A percentile compares a stretch with the other conserved stretches of the same genome.
Conservation (phyloP, 2,888 invertebrate species). For the Heliconius charithonia region DNA sequence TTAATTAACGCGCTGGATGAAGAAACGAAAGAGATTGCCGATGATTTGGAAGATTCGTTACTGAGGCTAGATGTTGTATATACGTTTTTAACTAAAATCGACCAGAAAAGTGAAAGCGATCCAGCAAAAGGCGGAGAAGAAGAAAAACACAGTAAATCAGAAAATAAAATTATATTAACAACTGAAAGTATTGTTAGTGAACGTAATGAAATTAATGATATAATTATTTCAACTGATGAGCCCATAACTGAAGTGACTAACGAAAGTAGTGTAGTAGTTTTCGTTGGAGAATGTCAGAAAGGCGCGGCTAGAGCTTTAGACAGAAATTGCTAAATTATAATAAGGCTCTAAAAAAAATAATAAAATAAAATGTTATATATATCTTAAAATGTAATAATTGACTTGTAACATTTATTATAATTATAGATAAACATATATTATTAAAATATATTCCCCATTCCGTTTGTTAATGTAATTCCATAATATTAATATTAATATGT, state of each 20-base stretch:
- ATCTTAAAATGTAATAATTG: background rate
- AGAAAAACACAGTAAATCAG: background rate
- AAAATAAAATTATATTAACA: background rate
- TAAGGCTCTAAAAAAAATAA: background rate
- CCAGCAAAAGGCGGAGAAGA: background rate
- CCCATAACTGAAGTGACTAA: background rate
- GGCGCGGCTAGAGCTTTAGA: background rate
- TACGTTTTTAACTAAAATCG: background rate
- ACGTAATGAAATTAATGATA: background rate
- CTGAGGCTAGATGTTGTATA: background rate
- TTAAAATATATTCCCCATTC: background rate
- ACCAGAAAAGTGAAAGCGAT: background rate
- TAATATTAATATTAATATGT: background rate
- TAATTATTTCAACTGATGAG: conserved; percentile 6
- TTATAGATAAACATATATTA: background rate
- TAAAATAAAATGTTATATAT: background rate
- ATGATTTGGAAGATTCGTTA: background rate
- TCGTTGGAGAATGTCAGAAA: background rate
- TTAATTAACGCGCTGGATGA: background rate
- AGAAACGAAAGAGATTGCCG: conserved; percentile 2
- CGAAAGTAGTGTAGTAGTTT: background rate
- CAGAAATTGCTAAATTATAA: background rate
- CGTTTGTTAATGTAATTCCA: background rate
- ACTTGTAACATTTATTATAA: background rate
- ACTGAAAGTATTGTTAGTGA: background rate